phyloP scores from a whole-genome alignment of 2,888 invertebrate genomes.

The Augochlorella aurata region DNA sequence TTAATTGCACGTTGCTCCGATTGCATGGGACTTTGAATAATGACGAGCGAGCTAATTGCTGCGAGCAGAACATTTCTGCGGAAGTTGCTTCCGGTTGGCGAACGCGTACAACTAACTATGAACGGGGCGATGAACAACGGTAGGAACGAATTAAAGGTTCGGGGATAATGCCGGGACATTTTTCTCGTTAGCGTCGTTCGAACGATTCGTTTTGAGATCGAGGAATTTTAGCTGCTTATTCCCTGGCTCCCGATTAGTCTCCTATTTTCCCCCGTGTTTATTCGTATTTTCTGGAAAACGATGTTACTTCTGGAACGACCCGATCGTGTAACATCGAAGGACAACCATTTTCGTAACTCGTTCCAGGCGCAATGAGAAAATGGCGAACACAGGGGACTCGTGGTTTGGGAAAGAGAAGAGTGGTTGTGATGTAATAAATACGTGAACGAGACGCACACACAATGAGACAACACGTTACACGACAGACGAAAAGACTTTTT shows the following conservation, averaged over 20 bases:
- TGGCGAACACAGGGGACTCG: neutral
- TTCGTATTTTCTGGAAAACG: no score
- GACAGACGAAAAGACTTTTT: slow-evolving; percentile 66
- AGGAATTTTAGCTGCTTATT: neutral
- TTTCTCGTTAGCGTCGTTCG: neutral
- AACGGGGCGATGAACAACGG: neutral
- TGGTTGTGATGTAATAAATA: slow-evolving; percentile 29
- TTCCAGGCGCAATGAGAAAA: neutral
- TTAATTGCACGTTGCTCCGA: neutral
- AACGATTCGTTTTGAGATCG: neutral
- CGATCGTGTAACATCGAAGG: neutral
- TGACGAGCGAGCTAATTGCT: neutral
- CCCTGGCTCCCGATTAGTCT: neutral
- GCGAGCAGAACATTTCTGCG: slow-evolving; percentile 2
- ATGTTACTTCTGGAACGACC: neutral
- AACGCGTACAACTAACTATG: neutral
- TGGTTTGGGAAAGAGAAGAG: neutral
- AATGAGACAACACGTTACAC: slow-evolving; percentile 65
- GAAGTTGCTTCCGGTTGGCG: neutral
- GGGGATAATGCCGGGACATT: neutral
- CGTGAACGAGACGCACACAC: slow-evolving; percentile 43
- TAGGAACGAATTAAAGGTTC: neutral
- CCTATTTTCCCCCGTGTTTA: neutral
- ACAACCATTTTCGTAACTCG: neutral
- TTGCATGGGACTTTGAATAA: slow-evolving; percentile 14